Base-by-base conservation (phyloP, 2,113 vertebrate species). In the Zosterops hypoxanthus region DNA sequence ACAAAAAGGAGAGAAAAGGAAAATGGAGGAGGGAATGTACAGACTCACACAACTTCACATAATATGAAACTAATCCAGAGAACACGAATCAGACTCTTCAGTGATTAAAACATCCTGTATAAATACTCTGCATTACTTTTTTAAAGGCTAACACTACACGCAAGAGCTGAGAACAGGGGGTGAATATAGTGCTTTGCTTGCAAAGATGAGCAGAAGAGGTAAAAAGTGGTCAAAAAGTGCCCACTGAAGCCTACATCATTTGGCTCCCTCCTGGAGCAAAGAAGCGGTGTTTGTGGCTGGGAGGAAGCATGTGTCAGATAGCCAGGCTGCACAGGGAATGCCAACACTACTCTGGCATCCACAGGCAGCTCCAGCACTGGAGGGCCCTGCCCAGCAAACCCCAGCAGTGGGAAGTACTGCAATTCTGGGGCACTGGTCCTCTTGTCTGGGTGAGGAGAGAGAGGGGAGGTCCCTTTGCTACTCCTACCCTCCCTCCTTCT, bases 331-430 rank as follows among this genome's bases (percentile, higher is more conserved):
- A 1, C n/a, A 47, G 36, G 21, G 69, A 65, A 41, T 70, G 50
- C 31, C 50, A 50, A 2, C 14, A 5, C 0, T 0, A 36, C 39
- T 63, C 22, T 49, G 9, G 63, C 57, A 57, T 39, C 33, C 4
- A 4, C 14, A 16, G 26, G 23, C 1, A 0, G 42, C 49, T 87
- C 21, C 41, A 39, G 63, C 24, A 4, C 0, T 7, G 31, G 9
- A 11, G 26, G 34, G 11, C 6, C 5, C 47, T 75, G 52, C 14
- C 21, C 26, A 15, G 47, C n/a, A 24, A 7, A 5, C 2, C 11
- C 18, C 1, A 0, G 71, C 0, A 0, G 15, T 33, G 75, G 68
- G 41, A 65, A 65, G 50, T 4, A 3, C 50, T 10, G 9, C 0
- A 0, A 13, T 28, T 85, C 42, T 44, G 56, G 4, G 5, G 36